Percentiles rank a stretch among this genome's conserved stretches.
These are phyloP conservation scores for Pseudanteris insignis DNA, from an alignment of 2,888 invertebrate genomes.

Conservation along the genomic window DNA sequence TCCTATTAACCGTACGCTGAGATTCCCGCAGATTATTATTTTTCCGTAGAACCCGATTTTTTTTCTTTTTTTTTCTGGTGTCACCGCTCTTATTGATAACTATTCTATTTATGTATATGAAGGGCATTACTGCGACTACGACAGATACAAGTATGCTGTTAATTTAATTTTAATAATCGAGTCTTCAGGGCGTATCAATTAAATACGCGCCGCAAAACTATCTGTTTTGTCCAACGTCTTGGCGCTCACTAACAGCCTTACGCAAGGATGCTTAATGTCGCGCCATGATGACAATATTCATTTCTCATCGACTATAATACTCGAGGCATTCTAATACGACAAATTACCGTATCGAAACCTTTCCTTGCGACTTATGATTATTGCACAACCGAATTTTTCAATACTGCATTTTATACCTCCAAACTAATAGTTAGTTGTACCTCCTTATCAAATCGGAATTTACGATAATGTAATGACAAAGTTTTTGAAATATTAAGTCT, in stretches of 20 bases:
- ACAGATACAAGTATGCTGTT: too few relatives aligned
- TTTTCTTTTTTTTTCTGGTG: too few relatives aligned
- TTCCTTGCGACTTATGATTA: constrained; percentile 5
- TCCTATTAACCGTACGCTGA: constrained; percentile 3
- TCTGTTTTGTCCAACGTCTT: constrained; percentile 43
- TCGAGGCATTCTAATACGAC: constrained; percentile 14
- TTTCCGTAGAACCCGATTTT: too few relatives aligned
- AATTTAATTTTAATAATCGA: constrained; percentile 46
- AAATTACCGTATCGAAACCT: constrained; percentile 12
- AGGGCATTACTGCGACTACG: too few relatives aligned
- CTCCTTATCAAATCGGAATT: too few relatives aligned
- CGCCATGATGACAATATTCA: constrained; percentile 53
- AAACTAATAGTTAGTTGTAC: too few relatives aligned
- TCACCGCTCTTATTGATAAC: too few relatives aligned
- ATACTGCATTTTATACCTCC: too few relatives aligned
- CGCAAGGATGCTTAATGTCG: constrained; percentile 46
- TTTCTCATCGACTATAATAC: constrained; percentile 53
- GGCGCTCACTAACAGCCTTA: constrained; percentile 51
- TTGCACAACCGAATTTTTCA: constrained; percentile 14
- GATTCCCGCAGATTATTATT: constrained; percentile 42
- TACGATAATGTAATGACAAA: too few relatives aligned
- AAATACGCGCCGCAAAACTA: constrained; percentile 36
- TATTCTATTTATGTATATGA: too few relatives aligned
- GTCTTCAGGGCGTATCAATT: constrained; percentile 41
- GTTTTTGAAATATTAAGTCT: too few relatives aligned